phyloP scores from a whole-genome alignment of 2,888 invertebrate species.

The Drosophila acutilabella region DNA sequence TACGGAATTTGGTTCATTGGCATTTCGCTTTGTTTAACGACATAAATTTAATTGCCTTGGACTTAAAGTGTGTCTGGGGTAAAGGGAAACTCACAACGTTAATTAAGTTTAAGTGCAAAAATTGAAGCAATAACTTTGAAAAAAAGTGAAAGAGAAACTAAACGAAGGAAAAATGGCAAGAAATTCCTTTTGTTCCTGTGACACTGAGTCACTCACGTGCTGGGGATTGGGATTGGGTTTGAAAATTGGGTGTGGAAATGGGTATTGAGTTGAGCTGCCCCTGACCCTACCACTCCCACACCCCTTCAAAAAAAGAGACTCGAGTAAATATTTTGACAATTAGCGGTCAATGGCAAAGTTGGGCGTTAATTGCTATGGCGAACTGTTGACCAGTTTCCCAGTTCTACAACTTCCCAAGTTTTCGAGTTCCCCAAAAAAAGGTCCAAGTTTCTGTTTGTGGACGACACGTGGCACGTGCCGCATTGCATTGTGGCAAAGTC shows the following conservation, averaged over 20 bases:
- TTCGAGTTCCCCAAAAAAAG: not conserved
- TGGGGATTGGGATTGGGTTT: not conserved
- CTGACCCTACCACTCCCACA: no score
- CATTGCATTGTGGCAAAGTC: conserved; percentile 50
- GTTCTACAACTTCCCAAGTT: not conserved
- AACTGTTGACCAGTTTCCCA: conserved; percentile 45
- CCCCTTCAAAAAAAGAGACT: conserved; percentile 20
- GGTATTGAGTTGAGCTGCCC: conserved; percentile 23
- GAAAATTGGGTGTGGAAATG: not conserved
- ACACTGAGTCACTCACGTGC: conserved; percentile 42
- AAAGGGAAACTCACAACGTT: conserved; percentile 44
- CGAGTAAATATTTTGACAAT: conserved; percentile 82
- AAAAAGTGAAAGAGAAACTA: conserved; percentile 19
- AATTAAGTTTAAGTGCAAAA: conserved; percentile 77
- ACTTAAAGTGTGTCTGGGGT: conserved; percentile 25
- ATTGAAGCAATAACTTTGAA: conserved; percentile 22
- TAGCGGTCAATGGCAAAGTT: conserved; percentile 75
- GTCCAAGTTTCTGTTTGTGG: conserved; percentile 20
- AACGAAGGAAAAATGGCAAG: not conserved
- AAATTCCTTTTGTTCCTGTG: conserved; percentile 15
- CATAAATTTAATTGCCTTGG: conserved; percentile 70
- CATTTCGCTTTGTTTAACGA: conserved; percentile 72
- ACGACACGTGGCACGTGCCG: conserved; percentile 60
- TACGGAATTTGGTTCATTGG: conserved; percentile 59
- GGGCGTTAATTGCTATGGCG: conserved; percentile 78